Percentiles rank a stretch among this genome's conserved stretches.
Conservation (phyloP, 2,888 invertebrate genomes). For the Seladonia tumulorum region DNA sequence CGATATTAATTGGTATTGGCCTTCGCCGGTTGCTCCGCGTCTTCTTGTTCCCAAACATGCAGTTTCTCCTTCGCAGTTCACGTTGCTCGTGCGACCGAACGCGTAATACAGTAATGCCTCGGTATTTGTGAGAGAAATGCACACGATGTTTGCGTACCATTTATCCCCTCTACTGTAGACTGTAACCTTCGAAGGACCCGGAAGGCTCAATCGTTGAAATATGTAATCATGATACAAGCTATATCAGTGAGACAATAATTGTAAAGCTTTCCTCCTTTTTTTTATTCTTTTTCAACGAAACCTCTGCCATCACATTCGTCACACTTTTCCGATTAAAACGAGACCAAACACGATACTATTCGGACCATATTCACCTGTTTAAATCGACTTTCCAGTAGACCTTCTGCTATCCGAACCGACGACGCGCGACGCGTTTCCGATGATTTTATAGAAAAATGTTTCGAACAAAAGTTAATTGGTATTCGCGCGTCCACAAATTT, state of each 20-base stretch:
- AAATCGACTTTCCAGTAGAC: neutral
- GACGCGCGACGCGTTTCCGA: too few species aligned
- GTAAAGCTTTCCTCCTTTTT: neutral
- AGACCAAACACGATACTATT: neutral
- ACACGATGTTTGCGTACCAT: too few species aligned
- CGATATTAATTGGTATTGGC: conserved; percentile 29
- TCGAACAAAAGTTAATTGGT: too few species aligned
- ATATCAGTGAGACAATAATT: neutral
- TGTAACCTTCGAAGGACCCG: neutral
- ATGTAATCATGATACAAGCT: neutral
- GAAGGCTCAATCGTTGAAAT: neutral
- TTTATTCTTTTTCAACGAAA: neutral
- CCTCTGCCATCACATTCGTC: neutral
- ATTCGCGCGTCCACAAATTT: too few species aligned
- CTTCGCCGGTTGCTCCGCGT: neutral
- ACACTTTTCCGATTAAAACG: neutral
- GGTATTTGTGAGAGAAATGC: neutral
- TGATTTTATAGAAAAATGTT: too few species aligned
- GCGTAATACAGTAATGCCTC: neutral
- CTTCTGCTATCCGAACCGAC: too few species aligned
- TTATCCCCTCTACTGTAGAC: neutral
- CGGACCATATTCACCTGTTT: neutral
- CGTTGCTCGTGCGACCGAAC: neutral
- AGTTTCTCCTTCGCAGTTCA: neutral
- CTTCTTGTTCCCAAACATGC: conserved; percentile 2